Evolutionary conservation across 30 jellyfish, hydroid and myxozoan genomes (phyloP), one percentile per base, ranked within the genome.

Genomic region (Mastigias papua): DNA sequence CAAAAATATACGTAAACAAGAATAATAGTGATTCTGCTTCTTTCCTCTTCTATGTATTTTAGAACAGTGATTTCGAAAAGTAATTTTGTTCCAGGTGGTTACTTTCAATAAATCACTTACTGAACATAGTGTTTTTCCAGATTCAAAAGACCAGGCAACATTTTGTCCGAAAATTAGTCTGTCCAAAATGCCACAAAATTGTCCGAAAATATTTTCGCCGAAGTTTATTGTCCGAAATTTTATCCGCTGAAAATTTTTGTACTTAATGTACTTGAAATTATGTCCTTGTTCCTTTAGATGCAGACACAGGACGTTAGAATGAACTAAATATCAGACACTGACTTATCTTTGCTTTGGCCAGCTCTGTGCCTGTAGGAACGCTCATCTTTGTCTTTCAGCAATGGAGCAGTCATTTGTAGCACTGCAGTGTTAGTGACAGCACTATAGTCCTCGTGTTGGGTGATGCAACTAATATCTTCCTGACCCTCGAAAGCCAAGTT

Each of bases 311-410:
- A 42, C 7, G 54, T 54, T 54, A 54, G 67, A 25, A 21, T 54
- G 67, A 19, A 54, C 3, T 6, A 54, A 2, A 54, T 6, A 54
- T 54, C 67, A 54, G 67, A 54, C 67, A 54, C 80, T 69, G 49
- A 69, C 80, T 31, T 23, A 29, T 69, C 27, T 48, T 69, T 69
- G 80, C 80, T 69, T 69, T 69, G 80, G 62, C 80, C 80, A 20
- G 80, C 54, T 37, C 80, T 37, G 28, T 31, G 80, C 33, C 54
- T 69, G 54, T 69, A 69, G 54, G 80, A 31, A 69, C 61, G 80
- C 22, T 61, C 80, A 26, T 48, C 54, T 37, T 34, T 69, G 54
- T 69, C 60, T 48, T 69, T 69, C 58, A 69, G 80, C 60, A 69
- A 26, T 69, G 80, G 80, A 29, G 62, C 80, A 69, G 26, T 69